A percentile compares a stretch with the other conserved stretches of the same genome.
phyloP scores from a whole-genome alignment of 2,113 vertebrate species.

The Puma concolor region DNA sequence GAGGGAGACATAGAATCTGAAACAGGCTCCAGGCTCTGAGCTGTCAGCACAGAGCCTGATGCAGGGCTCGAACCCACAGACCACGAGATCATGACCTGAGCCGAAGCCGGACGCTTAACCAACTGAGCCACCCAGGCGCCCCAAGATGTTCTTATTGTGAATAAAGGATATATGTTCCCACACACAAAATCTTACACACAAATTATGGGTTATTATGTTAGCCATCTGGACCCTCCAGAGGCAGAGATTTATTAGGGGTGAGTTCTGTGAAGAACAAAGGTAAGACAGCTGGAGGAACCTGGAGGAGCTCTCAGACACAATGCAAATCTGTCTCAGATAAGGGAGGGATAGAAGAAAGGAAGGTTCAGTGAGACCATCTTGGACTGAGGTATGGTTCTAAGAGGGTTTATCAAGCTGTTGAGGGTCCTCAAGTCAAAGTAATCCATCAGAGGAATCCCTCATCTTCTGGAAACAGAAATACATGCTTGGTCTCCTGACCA shows the following conservation, averaged over 20 bases:
- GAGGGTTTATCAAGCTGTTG: not conserved
- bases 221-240: not conserved
- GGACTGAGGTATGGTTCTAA: not conserved
- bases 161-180: not conserved
- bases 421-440: not conserved
- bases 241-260: not conserved
- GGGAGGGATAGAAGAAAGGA: not conserved
- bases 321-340: not conserved
- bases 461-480: not conserved
- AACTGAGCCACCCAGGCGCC: too few species aligned
- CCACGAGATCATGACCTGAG: too few species aligned
- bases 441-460: not conserved
- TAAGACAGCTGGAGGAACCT: not conserved
- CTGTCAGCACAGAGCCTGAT: too few species aligned
- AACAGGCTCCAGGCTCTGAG: too few species aligned
- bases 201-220: not conserved
- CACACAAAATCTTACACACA: not conserved
- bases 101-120: too few species aligned
- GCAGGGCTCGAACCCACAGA: too few species aligned
- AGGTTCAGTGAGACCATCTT: not conserved
- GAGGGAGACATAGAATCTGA: too few species aligned
- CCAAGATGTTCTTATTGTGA: not conserved
- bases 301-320: not conserved
- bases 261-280: not conserved
- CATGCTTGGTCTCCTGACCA: accelerated